Conservation (phyloP, 2,888 invertebrate species). For the Perizoma flavofasciatum region DNA sequence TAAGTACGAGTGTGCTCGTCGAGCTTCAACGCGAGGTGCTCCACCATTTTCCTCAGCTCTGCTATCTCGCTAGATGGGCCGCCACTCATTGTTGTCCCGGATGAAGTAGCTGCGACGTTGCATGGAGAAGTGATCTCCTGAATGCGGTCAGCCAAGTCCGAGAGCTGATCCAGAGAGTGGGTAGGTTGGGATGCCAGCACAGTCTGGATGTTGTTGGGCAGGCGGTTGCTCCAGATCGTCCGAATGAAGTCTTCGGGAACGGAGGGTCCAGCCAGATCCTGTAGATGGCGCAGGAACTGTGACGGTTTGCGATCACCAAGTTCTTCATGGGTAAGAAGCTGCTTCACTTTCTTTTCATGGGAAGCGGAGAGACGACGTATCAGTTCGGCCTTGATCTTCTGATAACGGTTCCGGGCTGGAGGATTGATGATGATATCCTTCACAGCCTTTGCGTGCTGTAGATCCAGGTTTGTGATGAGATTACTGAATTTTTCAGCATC, state of each 20-base stretch:
- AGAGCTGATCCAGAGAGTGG: background rate
- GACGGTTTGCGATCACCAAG: conserved; percentile 4
- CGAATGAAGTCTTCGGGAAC: background rate
- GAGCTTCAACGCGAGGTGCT: too few relatives aligned
- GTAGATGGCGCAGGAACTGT: conserved; percentile 4
- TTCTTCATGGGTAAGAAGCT: conserved; percentile 2
- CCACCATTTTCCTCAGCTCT: too few relatives aligned
- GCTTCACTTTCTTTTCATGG: conserved; percentile 3
- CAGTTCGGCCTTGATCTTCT: conserved; percentile 3
- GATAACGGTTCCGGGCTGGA: background rate
- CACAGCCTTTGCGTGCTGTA: background rate
- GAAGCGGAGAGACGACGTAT: conserved; percentile 3
- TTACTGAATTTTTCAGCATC: background rate
- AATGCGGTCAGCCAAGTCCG: background rate
- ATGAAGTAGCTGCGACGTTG: too few relatives aligned
- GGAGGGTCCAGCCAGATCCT: conserved; percentile 2
- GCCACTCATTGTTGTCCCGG: too few relatives aligned
- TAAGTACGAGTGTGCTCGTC: too few relatives aligned
- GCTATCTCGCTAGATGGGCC: too few relatives aligned
- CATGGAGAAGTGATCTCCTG: too few relatives aligned
- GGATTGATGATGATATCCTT: background rate
- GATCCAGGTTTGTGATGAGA: background rate
- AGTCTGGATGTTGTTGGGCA: conserved; percentile 5
- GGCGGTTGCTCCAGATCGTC: conserved; percentile 3
- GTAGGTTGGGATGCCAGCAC: conserved; percentile 2